These are phyloP conservation scores for Bembecia ichneumoniformis DNA, from an alignment of 2,888 invertebrate species.

Conservation along the genomic window DNA sequence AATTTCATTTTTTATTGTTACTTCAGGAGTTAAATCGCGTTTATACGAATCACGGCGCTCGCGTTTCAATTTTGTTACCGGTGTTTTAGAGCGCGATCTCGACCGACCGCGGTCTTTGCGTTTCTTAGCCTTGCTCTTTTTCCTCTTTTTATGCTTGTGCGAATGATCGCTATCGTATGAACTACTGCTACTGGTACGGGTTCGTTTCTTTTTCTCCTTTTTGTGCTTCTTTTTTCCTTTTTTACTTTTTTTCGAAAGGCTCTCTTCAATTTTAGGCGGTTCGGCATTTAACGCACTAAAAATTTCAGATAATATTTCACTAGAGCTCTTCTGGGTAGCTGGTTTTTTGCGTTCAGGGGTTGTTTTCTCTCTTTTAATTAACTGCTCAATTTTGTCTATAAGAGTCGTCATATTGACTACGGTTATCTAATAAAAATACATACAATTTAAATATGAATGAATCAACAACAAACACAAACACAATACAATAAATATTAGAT, in stretches of 20 bases:
- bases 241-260: conserved; percentile 53
- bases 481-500: too few species aligned
- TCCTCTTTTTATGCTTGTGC: conserved; percentile 72
- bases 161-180: conserved; percentile 61
- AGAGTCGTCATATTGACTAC: conserved; percentile 40
- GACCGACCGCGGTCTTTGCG: conserved; percentile 33
- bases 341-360: conserved; percentile 59
- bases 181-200: conserved; percentile 49
- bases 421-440: not conserved
- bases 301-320: conserved; percentile 86
- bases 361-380: conserved; percentile 60
- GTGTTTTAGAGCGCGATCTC: conserved; percentile 29
- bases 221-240: conserved; percentile 76
- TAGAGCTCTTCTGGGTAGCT: conserved; percentile 76
- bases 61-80: conserved; percentile 28
- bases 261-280: conserved; percentile 72
- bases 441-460: too few species aligned
- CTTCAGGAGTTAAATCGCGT: conserved; percentile 9
- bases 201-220: conserved; percentile 70
- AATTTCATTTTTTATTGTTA: conserved; percentile 13
- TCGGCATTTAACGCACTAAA: conserved; percentile 84
- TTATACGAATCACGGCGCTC: conserved; percentile 10
- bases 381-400: conserved; percentile 56
- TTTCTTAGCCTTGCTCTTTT: conserved; percentile 63
- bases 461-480: too few species aligned